Evolutionary conservation across 2,113 vertebrate genomes (phyloP), one percentile per base, ranked within the genome.

Genomic region (Chloebia gouldiae): DNA sequence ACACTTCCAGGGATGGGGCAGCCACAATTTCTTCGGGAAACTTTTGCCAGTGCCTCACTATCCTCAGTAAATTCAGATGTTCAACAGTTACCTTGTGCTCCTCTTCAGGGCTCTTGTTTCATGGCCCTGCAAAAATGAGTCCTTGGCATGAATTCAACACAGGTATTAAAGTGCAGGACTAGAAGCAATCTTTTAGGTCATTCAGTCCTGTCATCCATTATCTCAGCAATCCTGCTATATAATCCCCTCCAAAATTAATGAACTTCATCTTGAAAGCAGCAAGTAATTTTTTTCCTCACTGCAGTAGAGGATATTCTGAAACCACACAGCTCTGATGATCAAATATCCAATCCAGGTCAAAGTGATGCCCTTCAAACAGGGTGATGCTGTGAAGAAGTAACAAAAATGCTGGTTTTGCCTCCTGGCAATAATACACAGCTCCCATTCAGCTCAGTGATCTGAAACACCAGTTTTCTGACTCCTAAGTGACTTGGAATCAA

Each of bases 171-270:
- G 64, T 65, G 27, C 76, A 78, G 73, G 37, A 72, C 92, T 84
- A 79, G 73, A 87, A 85, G 61, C 81, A 91, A 25, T 79, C 31
- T 92, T 79, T 71, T 31, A 57, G 81, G 77, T 95, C 77, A 50
- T 91, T 95, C 84, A 75, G 20, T 81, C 45, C 42, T 92, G 61
- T 75, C 86, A 79, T 93, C 81, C 78, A 68, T 92, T 95, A 95
- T 95, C 83, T 92, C 81, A 82, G 73, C 56, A 86, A 76, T 69
- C 31, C 60, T 93, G 81, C 73, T 77, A 24, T 95, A 49, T 84
- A 87, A 93, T 87, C 59, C 40, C 8, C 25, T 95, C 78, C 57
- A 91, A 91, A 96, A 88, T 95, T 92, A 95, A 93, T 94, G 70
- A 96, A 87, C 73, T 91, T 95, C 45, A 51, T 94, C 72, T 78